These are phyloP conservation scores for Anticlea derivata DNA, from an alignment of 2,888 invertebrate genomes.

Conservation along the genomic window DNA sequence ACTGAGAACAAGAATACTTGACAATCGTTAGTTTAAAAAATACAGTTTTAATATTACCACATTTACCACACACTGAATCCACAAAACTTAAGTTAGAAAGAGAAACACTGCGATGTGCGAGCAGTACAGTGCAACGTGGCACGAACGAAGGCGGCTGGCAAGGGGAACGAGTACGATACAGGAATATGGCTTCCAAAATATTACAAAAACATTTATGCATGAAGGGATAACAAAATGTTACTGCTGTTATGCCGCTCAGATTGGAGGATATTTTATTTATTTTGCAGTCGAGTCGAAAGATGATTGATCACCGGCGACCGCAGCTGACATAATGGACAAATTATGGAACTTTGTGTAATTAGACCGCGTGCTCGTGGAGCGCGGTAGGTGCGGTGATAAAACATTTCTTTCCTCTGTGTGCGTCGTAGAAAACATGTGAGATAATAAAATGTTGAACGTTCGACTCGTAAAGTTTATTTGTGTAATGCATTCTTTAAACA, in stretches of 20 bases:
- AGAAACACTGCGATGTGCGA: slow-evolving; percentile 52
- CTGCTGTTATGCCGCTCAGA: slow-evolving; percentile 62
- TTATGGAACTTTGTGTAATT: slow-evolving; percentile 58
- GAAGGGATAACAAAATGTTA: slow-evolving; percentile 76
- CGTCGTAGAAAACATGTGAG: slow-evolving; percentile 73
- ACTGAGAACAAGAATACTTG: slow-evolving; percentile 1
- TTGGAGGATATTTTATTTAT: slow-evolving; percentile 64
- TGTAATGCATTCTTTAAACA: slow-evolving; percentile 78
- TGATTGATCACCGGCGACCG: slow-evolving; percentile 52
- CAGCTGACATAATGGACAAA: slow-evolving; percentile 59
- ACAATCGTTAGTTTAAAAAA: slow-evolving; percentile 13
- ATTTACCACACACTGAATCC: slow-evolving; percentile 15
- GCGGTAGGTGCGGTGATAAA: slow-evolving; percentile 60
- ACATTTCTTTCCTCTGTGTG: slow-evolving; percentile 55
- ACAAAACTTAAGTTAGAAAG: slow-evolving; percentile 50
- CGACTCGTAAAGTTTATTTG: slow-evolving; percentile 80
- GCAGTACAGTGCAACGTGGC: slow-evolving; percentile 55
- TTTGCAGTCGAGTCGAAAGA: slow-evolving; percentile 48
- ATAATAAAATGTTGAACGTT: slow-evolving; percentile 78
- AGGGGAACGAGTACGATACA: slow-evolving; percentile 49
- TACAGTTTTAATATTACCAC: slow-evolving; percentile 11
- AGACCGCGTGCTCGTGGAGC: slow-evolving; percentile 46
- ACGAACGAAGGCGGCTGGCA: slow-evolving; percentile 34
- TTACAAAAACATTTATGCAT: slow-evolving; percentile 80
- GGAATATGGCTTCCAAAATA: slow-evolving; percentile 70